Percentiles rank a stretch among this genome's conserved stretches.
These are phyloP conservation scores for Centropus bengalensis DNA, from an alignment of 2,113 vertebrate species.

Conservation along the genomic window DNA sequence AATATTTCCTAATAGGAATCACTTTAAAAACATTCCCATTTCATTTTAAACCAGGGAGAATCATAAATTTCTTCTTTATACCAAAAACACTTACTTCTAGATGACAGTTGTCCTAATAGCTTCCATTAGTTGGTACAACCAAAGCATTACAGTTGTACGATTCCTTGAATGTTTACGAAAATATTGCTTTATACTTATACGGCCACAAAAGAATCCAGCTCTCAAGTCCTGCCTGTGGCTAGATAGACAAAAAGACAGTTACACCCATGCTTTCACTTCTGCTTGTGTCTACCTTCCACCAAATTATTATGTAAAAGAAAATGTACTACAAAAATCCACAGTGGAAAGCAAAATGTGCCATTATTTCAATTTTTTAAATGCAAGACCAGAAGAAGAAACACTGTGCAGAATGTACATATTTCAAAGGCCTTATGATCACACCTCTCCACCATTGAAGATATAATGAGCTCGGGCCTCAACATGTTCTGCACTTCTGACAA, in stretches of 20 bases:
- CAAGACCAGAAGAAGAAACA: not conserved
- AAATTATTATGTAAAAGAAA: not conserved
- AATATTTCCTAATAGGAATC: slow-evolving; percentile 17
- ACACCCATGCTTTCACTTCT: not conserved
- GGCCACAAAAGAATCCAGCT: not conserved
- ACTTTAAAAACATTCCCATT: slow-evolving; percentile 2
- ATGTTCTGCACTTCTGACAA: not conserved
- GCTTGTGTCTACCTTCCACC: not conserved
- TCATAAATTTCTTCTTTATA: slow-evolving; percentile 4
- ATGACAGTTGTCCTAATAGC: not conserved
- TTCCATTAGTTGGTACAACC: not conserved
- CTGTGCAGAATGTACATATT: not conserved
- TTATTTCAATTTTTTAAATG: not conserved
- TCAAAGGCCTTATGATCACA: not conserved
- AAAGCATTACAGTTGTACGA: not conserved
- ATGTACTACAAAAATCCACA: not conserved
- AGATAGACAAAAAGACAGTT: not conserved
- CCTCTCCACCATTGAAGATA: not conserved
- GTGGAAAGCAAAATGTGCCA: not conserved
- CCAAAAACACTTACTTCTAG: not conserved
- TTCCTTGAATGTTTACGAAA: not conserved
- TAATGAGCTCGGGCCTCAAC: not conserved
- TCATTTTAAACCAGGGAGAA: slow-evolving; percentile 16
- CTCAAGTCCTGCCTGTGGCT: not conserved
- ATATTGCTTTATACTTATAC: not conserved